Evolutionary conservation across 2,797 vertebrate genomes (phyloP), one percentile per base, ranked within the genome.

Genomic region (Aplochiton taeniatus): DNA sequence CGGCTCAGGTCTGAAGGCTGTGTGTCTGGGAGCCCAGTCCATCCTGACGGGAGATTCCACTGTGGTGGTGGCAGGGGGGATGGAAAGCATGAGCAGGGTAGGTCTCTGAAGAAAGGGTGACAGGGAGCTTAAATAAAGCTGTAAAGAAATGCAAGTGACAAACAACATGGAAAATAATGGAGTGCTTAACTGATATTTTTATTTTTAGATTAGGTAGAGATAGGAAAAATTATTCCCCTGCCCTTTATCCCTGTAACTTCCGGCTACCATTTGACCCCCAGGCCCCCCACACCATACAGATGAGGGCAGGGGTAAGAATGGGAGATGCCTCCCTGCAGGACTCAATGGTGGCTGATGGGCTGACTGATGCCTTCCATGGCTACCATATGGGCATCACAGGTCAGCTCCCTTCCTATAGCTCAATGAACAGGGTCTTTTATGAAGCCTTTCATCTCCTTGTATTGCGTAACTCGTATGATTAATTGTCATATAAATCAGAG

Each of bases 61-160:
- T 58, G 81, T 99, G 13, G 97, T 98, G 73, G 94, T 99, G 0
- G 96, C 97, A 18, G 98, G 98, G 19, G 98, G 97, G 77, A 98
- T 98, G 97, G 98, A 99, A 77, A 98, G 84, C 46, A 99, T 99
- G 98, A 99, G 98, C 90, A 94, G 90, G 94, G 98, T 98, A 79
- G 77, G 87, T 49, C 31, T 16, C 18, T 9, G 4, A 58, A 52
- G 10, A n/a, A 52, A 42, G 13, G 11, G 14, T 19, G 42, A 42
- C 4, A 43, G 13, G 18, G 3, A 43, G n/a, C 9, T 43, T 12
- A 9, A 16, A 41, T 19, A 45, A 11, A 58, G 12, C 16, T 43
- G 8, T 17, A 50, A 19, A 58, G 19, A 49, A 41, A 20, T 11
- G 46, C 5, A 12, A 8, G 13, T 8, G 45, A 5, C 6, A 31